Base-by-base conservation (phyloP, 2,888 invertebrate species). In the Harpagoxenus sublaevis region DNA sequence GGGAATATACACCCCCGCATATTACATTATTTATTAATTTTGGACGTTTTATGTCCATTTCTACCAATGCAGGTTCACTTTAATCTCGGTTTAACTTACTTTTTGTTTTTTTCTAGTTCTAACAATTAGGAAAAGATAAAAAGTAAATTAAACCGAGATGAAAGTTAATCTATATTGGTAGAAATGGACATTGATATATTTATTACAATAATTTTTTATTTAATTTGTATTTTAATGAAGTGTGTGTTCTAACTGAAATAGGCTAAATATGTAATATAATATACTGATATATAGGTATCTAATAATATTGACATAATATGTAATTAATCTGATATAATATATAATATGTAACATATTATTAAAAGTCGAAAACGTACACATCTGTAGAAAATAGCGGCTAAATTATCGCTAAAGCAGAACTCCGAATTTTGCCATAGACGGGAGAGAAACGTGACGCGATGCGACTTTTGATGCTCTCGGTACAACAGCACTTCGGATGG, bases 401-500 rank as follows among this genome's bases (percentile, higher is more conserved):
- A 18, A 48, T 77, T 28, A n/a, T 53, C 9, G 31, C n/a, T 53
- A 5, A 48, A 18, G 23, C 35, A 39, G n/a, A 42, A 78, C 23
- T 6, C 15, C 62, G 31, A n/a, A n/a, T 48, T 65, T 77, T 31
- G 42, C 18, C 39, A 28, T 18, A 51, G 35, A 1, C 18, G 12
- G 15, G 53, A 53, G 75, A n/a, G 35, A 23, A 28, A 42, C 18
- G 45, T 15, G 31, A 28, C 9, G 45, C 28, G 31, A 51, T 6
- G 28, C n/a, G 39, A 42, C 66, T 78, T 75, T 78, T 78, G 66
- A 78, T 45, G 35, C 45, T 45, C 71, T 51, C 60, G 39, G 39
- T 81, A 53, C 39, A 39, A 53, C 39, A 39, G 23, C 28, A 45
- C 71, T 57, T 81, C 48, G 55, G 71, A 79, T 60, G 70, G 18